A percentile compares a stretch with the other conserved stretches of the same genome.
phyloP scores from a whole-genome alignment of 2,888 invertebrate genomes.

The Crioceris asparagi region DNA sequence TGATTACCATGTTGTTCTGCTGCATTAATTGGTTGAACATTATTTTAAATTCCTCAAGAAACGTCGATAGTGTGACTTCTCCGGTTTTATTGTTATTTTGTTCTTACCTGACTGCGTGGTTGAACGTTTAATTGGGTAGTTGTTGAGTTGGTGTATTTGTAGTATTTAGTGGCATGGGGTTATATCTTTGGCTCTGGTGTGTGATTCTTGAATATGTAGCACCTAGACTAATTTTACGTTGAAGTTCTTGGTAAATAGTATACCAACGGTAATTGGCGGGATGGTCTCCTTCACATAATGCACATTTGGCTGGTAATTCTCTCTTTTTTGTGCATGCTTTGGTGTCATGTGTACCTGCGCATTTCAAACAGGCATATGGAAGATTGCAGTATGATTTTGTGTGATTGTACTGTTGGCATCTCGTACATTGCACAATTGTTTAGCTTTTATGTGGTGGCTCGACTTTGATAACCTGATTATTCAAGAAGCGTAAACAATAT shows the following conservation, averaged over 20 bases:
- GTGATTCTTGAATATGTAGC: no score
- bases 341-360: constrained; percentile 4
- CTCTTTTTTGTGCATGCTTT: constrained; percentile 4
- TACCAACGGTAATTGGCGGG: constrained; percentile 8
- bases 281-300: constrained; percentile 5
- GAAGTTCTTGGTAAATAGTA: constrained; percentile 1
- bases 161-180: no score
- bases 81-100: neutral
- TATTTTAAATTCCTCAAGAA: constrained; percentile 8
- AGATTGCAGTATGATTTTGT: constrained; percentile 6
- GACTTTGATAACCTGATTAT: constrained; percentile 1
- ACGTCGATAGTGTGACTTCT: constrained; percentile 2
- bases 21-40: constrained; percentile 8
- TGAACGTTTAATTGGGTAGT: no score
- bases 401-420: constrained; percentile 6
- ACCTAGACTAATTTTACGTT: no score
- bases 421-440: constrained; percentile 4
- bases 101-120: neutral
- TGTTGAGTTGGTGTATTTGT: no score
- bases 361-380: constrained; percentile 7
- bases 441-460: constrained; percentile 1
- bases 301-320: constrained; percentile 6
- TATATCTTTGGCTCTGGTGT: no score
- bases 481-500: neutral
- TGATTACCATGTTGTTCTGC: constrained; percentile 9